Evolutionary conservation across 2,888 invertebrate species (phyloP).

Genomic region (Macaria notata): DNA sequence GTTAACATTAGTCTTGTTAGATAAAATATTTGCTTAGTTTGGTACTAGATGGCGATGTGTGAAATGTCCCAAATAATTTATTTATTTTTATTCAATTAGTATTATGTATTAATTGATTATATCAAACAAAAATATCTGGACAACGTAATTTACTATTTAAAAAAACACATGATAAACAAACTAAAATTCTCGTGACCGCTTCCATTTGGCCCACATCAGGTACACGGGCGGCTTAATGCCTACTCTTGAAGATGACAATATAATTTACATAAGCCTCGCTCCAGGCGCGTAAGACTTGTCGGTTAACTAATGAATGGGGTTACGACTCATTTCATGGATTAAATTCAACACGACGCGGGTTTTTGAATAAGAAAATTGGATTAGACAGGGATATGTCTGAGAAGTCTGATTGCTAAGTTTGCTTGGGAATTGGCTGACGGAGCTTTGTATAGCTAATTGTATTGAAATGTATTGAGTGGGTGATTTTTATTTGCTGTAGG

Average conservation of each 20-base stretch:
- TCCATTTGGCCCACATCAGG: conserved; percentile 12
- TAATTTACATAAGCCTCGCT: conserved; percentile 64
- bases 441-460: no score
- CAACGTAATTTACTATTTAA: no score
- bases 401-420: conserved; percentile 17
- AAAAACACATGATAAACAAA: no score
- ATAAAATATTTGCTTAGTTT: no score
- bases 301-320: conserved; percentile 47
- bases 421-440: background rate
- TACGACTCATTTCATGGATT: conserved; percentile 36
- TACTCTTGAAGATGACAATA: conserved; percentile 65
- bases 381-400: conserved; percentile 21
- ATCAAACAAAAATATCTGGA: no score
- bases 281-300: conserved; percentile 43
- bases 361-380: conserved; percentile 30
- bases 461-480: no score
- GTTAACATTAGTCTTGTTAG: no score
- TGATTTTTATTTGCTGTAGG: no score
- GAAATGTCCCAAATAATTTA: no score
- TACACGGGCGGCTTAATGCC: conserved; percentile 46
- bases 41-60: no score
- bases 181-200: background rate
- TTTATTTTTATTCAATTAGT: no score
- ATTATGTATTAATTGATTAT: no score
- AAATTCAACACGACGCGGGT: conserved; percentile 22